Conservation (phyloP, 2,797 vertebrate genomes). For the Mionectes olivaceus region DNA sequence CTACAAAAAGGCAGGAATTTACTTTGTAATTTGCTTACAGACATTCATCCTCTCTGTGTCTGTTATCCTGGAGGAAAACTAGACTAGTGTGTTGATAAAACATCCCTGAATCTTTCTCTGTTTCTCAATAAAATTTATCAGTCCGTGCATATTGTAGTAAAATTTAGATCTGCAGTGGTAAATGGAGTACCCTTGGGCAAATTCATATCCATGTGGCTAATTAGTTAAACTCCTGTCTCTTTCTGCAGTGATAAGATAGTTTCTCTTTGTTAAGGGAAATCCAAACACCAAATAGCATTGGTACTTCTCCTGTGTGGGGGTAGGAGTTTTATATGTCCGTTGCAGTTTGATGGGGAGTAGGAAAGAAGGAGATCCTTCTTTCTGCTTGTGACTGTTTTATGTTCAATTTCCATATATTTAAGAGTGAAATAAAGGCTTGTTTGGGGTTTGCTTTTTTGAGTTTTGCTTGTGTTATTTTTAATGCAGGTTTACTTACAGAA, state of each 20-base stretch:
- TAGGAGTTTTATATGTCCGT: neutral
- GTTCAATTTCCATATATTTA: neutral
- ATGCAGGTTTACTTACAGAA: neutral
- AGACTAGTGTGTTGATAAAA: neutral
- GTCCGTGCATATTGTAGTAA: neutral
- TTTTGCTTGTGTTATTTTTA: neutral
- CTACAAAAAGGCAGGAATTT: neutral
- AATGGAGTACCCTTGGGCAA: neutral
- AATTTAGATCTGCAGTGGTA: neutral
- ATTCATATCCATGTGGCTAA: neutral
- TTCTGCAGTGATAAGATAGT: neutral
- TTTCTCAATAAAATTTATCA: neutral
- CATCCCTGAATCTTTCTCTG: neutral
- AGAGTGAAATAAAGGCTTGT: neutral
- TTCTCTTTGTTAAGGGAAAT: neutral
- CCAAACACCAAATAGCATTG: neutral
- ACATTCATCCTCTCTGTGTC: neutral
- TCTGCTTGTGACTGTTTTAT: neutral
- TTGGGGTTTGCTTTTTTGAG: neutral
- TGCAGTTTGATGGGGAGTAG: neutral
- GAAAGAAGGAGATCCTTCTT: neutral
- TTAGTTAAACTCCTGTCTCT: neutral
- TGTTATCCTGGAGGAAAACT: neutral
- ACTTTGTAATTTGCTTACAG: neutral
- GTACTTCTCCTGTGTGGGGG: neutral